Conservation (phyloP, 53 echinoderm and acorn worm species). For the Pentamera pediparva region DNA sequence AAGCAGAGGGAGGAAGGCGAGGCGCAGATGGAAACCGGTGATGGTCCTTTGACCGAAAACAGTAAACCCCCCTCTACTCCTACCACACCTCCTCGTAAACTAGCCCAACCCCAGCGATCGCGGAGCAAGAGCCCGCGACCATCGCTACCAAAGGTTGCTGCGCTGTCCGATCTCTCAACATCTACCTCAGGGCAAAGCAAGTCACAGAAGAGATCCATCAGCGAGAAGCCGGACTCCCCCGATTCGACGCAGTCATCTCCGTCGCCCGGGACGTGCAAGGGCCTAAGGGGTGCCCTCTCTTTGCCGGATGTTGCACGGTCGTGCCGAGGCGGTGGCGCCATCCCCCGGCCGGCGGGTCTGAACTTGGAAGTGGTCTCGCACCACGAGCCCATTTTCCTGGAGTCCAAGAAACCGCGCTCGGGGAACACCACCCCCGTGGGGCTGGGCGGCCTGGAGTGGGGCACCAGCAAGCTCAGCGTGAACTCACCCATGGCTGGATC, state of each 20-base stretch:
- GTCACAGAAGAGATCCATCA: conserved; percentile 53
- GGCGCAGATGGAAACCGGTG: background rate
- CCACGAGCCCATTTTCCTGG: conserved; percentile 74
- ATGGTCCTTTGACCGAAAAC: conserved; percentile 3
- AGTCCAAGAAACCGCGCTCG: conserved; percentile 79
- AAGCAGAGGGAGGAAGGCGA: background rate
- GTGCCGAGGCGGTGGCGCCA: conserved; percentile 30
- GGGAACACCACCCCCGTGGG: conserved; percentile 68
- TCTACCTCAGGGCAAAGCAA: conserved; percentile 59
- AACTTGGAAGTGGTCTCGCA: conserved; percentile 69
- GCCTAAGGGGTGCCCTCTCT: background rate
- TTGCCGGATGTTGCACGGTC: conserved; percentile 32
- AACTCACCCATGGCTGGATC: conserved; percentile 90
- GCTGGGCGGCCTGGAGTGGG: conserved; percentile 67
- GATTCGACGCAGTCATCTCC: background rate
- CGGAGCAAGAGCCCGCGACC: conserved; percentile 27
- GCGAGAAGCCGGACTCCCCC: conserved; percentile 15
- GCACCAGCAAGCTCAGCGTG: conserved; percentile 90
- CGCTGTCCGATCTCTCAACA: conserved; percentile 47
- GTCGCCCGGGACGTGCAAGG: background rate
- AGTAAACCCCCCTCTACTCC: conserved; percentile 7
- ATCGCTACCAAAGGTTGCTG: conserved; percentile 42
- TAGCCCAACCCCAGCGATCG: conserved; percentile 43
- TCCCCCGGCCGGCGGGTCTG: conserved; percentile 80
- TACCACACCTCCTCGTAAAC: conserved; percentile 6